Evolutionary conservation across 1,140 invertebrate genomes (phyloP).

Genomic region (Eriosoma lanigerum): DNA sequence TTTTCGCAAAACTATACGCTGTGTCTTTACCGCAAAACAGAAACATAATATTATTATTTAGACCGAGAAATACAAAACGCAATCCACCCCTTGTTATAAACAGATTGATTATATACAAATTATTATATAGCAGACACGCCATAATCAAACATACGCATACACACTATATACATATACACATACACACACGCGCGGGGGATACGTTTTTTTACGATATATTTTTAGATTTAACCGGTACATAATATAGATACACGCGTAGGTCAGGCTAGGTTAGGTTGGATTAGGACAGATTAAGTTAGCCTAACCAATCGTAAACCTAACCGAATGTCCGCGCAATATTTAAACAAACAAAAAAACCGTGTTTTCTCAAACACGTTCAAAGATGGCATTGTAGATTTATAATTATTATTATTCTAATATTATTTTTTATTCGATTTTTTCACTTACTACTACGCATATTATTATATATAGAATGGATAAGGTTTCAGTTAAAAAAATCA

Average conservation of each 20-base stretch:
- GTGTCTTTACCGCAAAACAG: too few species aligned
- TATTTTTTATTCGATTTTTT: slow-evolving; percentile 40
- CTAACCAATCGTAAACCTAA: too few species aligned
- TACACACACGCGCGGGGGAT: slow-evolving; percentile 4
- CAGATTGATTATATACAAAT: not conserved
- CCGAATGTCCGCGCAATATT: not conserved
- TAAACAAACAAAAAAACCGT: slow-evolving; percentile 8
- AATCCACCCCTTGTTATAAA: not conserved
- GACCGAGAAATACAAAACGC: not conserved
- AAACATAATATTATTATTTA: too few species aligned
- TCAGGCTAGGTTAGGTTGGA: too few species aligned
- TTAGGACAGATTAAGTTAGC: too few species aligned
- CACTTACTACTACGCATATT: slow-evolving; percentile 23
- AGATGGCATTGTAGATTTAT: slow-evolving; percentile 38
- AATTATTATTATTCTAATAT: slow-evolving; percentile 19
- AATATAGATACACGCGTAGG: not conserved
- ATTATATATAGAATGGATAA: slow-evolving; percentile 39
- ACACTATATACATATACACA: not conserved
- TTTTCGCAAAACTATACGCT: too few species aligned
- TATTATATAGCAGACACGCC: not conserved
- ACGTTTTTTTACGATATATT: not conserved
- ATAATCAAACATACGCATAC: not conserved
- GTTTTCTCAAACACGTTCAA: not conserved
- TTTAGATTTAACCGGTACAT: slow-evolving; percentile 19
- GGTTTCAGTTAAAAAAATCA: slow-evolving; percentile 35